Conservation (phyloP, 2,113 vertebrate genomes). For the Talpa occidentalis region DNA sequence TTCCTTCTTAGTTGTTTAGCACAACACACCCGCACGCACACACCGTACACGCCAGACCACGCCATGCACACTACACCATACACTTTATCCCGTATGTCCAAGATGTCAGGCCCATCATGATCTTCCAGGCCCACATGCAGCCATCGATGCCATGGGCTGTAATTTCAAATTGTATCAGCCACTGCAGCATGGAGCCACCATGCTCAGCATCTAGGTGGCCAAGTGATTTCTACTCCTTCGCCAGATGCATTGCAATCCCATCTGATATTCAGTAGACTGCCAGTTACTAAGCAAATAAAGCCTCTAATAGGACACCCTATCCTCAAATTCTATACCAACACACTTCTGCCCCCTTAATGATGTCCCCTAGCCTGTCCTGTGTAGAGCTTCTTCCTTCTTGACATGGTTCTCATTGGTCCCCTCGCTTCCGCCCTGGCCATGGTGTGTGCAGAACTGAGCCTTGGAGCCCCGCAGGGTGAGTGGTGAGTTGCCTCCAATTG, state of each 20-base stretch:
- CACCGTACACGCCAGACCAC: background rate
- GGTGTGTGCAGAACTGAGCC: background rate
- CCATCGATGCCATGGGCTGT: background rate
- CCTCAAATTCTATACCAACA: background rate
- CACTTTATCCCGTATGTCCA: background rate
- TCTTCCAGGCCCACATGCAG: background rate
- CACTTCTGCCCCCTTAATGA: background rate
- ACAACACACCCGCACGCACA: background rate
- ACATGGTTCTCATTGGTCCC: background rate
- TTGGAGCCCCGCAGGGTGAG: background rate
- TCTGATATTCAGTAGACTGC: conserved; percentile 23
- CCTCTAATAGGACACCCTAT: background rate
- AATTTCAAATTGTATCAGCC: background rate
- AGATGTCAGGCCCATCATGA: background rate
- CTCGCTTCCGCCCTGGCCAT: accelerated
- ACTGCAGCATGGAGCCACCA: background rate
- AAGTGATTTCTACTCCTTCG: background rate
- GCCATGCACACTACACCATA: background rate
- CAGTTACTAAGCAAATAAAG: conserved; percentile 38
- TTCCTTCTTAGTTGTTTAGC: background rate
- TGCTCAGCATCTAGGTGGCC: background rate
- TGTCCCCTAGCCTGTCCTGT: background rate
- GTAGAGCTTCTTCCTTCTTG: conserved; percentile 8
- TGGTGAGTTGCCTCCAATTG: background rate
- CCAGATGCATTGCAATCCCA: background rate